A percentile compares a stretch with the other conserved stretches of the same genome.
phyloP scores from a whole-genome alignment of 2,113 vertebrate genomes.

The Callionymus lyra region DNA sequence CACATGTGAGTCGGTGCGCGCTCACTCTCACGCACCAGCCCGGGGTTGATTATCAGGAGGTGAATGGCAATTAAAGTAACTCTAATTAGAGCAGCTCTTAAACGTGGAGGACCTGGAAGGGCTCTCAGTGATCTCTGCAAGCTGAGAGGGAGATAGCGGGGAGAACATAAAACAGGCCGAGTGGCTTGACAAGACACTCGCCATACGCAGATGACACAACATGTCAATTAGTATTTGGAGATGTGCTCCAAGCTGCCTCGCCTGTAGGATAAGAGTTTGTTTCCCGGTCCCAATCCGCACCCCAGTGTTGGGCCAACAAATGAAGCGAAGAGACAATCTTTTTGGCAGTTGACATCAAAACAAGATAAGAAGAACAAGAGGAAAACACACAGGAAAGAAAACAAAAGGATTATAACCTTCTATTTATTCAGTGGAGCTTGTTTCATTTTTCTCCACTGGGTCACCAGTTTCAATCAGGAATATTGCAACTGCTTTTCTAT shows the following conservation, averaged over 20 bases:
- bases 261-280: slow-evolving; percentile 12
- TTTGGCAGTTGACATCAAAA: slow-evolving; percentile 40
- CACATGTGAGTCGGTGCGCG: too few relatives aligned
- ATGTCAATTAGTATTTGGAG: slow-evolving; percentile 42
- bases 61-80: slow-evolving; percentile 52
- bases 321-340: slow-evolving; percentile 27
- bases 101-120: slow-evolving; percentile 34
- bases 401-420: slow-evolving; percentile 31
- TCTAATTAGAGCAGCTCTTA: slow-evolving; percentile 55
- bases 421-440: slow-evolving; percentile 30
- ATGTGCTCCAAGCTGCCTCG: slow-evolving; percentile 13
- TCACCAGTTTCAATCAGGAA: slow-evolving; percentile 27
- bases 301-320: slow-evolving; percentile 14
- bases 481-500: too few relatives aligned
- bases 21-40: slow-evolving; percentile 11
- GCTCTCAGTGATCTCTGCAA: slow-evolving; percentile 40
- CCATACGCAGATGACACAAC: slow-evolving; percentile 36
- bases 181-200: slow-evolving; percentile 29
- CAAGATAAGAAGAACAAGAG: slow-evolving; percentile 18
- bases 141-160: slow-evolving; percentile 27
- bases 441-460: slow-evolving; percentile 41
- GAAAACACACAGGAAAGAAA: slow-evolving; percentile 34
- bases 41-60: slow-evolving; percentile 44
- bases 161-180: slow-evolving; percentile 25
- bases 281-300: slow-evolving; percentile 4